A percentile compares a stretch with the other conserved stretches of the same genome.
Conservation (phyloP, 2,113 vertebrate genomes). For the Romanogobio albipinnatus region DNA sequence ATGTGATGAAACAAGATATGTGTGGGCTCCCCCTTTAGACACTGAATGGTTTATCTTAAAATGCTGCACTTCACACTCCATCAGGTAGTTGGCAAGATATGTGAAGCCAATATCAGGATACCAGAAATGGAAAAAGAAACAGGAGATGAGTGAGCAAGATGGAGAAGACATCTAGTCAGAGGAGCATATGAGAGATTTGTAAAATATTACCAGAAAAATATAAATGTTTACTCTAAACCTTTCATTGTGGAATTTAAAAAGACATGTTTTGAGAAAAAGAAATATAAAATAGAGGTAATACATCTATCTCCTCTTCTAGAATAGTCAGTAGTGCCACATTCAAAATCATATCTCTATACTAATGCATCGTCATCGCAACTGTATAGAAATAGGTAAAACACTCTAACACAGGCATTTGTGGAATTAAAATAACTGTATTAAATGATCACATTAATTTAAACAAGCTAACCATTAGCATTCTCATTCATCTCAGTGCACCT, state of each 20-base stretch:
- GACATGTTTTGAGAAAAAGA: not conserved
- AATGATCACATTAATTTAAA: not conserved
- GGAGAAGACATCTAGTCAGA: not conserved
- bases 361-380: not conserved
- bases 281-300: not conserved
- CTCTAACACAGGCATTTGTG: not conserved
- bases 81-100: conserved; percentile 7
- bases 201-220: not conserved
- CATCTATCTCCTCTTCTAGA: not conserved
- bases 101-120: not conserved
- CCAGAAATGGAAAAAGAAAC: conserved; percentile 11
- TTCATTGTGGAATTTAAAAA: not conserved
- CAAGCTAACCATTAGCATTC: not conserved
- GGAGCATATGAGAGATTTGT: not conserved
- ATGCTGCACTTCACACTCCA: not conserved
- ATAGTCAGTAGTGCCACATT: not conserved
- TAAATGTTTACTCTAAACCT: not conserved
- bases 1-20: not conserved
- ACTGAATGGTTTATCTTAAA: not conserved
- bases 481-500: not conserved
- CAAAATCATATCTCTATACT: not conserved
- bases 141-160: not conserved
- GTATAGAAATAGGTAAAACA: not conserved
- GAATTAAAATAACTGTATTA: not conserved
- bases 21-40: not conserved